phyloP scores from a whole-genome alignment of 2,113 vertebrate species.

The Sinocyclocheilus maitianheensis region DNA sequence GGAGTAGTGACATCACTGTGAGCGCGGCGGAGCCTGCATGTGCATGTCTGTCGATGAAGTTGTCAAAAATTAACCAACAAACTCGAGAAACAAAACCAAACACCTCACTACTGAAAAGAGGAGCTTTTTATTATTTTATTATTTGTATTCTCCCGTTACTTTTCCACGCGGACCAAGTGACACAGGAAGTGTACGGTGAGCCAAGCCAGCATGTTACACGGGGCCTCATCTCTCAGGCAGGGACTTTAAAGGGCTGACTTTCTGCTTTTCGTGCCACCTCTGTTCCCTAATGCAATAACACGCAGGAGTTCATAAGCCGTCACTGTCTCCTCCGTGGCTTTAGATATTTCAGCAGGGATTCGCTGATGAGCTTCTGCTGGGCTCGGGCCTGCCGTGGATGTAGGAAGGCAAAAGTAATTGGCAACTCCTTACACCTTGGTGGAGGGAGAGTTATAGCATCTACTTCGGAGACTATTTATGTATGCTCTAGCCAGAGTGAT shows the following conservation, averaged over 20 bases:
- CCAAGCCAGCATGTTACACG: constrained; percentile 76
- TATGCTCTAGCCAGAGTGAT: not conserved
- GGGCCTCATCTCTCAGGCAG: constrained; percentile 85
- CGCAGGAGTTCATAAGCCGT: constrained; percentile 76
- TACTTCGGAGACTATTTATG: constrained; percentile 6
- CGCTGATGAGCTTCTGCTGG: constrained; percentile 41
- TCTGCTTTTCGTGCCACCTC: constrained; percentile 76
- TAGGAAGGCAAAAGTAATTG: constrained; percentile 28
- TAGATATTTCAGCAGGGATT: constrained; percentile 26
- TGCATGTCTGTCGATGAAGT: constrained; percentile 83
- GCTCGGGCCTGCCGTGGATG: not conserved
- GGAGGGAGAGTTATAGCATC: constrained; percentile 28
- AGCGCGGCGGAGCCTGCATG: constrained; percentile 81
- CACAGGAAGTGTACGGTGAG: constrained; percentile 46
- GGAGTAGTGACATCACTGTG: constrained; percentile 87
- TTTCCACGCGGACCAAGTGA: constrained; percentile 40
- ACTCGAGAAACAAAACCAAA: constrained; percentile 56
- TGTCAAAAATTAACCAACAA: constrained; percentile 57
- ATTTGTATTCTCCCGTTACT: constrained; percentile 35
- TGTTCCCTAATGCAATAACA: constrained; percentile 94
- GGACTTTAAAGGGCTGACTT: constrained; percentile 98
- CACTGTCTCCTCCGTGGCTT: not conserved
- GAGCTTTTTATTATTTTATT: constrained; percentile 47
- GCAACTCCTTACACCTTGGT: constrained; percentile 21
- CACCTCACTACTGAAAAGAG: constrained; percentile 54